phyloP scores from a whole-genome alignment of 2,113 vertebrate genomes.

The Numida meleagris region DNA sequence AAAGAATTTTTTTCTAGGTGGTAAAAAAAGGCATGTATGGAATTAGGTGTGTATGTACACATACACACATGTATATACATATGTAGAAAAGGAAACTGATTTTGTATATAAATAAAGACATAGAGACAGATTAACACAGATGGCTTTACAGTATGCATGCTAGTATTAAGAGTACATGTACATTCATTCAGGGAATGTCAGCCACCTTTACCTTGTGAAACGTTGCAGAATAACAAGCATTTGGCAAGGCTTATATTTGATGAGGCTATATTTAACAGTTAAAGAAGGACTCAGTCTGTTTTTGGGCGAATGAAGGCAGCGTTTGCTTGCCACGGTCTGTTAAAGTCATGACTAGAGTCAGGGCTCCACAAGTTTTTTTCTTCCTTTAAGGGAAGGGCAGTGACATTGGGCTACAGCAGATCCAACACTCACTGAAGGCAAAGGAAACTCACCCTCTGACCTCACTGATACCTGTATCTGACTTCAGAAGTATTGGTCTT shows the following conservation, averaged over 20 bases:
- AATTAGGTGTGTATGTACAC: not conserved
- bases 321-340: not conserved
- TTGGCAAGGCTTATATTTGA: not conserved
- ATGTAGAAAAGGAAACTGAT: not conserved
- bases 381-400: not conserved
- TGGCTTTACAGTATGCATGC: not conserved
- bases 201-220: not conserved
- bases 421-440: not conserved
- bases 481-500: not conserved
- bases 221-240: not conserved
- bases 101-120: not conserved
- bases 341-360: not conserved
- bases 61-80: not conserved
- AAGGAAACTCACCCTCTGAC: not conserved
- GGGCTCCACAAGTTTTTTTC: not conserved
- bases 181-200: not conserved
- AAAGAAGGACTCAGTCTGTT: not conserved
- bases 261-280: not conserved
- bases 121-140: not conserved
- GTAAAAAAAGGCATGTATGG: not conserved
- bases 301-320: not conserved
- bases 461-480: not conserved
- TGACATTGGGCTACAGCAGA: not conserved
- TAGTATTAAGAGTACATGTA: not conserved
- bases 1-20: not conserved